Base-by-base conservation (phyloP, 2,113 vertebrate species). In the Halcyon malimbica region DNA sequence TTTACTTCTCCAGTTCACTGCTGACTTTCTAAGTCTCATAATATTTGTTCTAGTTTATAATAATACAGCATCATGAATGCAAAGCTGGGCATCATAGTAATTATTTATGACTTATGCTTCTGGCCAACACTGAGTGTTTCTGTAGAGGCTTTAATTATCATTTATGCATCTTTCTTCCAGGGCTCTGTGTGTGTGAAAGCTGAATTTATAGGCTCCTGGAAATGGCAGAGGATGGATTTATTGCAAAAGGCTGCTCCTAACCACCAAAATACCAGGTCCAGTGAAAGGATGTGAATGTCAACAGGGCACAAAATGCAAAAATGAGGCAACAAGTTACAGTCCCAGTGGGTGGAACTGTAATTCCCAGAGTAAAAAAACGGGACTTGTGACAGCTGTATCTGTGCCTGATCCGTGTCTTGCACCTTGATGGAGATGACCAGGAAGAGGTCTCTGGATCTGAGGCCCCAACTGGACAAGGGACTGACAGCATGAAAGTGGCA, bases 51-150 rank as follows among this genome's bases (percentile, higher is more conserved):
- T 83, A 69, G 67, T 94, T 89, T 76, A 94, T 80, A 83, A 73
- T 62, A 86, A 87, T 41, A 62, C 31, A 88, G 64, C 53, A 83
- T 71, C 46, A 41, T 78, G 89, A 90, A 84, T 75, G 48, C 51
- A 91, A 93, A 88, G 42, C 74, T 83, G 67, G 71, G n/a, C 63
- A 94, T 86, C 75, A 24, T 65, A 41, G 23, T 76, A 95, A 93
- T 96, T 97, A 95, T 69, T 93, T 93, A 93, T 86, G 85, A 96
- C 76, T 95, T 96, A 88, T 46, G 54, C 59, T 90, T 69, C 79
- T 93, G 76, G 51, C 46, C 10, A 0, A 46, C 60, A 71, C 62
- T 54, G 51, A 87, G 33, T 62, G 75, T 92, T 94, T 93, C 54
- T 70, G 51, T 54, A 83, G 83, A 89, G 46, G 88, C 71, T 94